A percentile compares a stretch with the other conserved stretches of the same genome.
Conservation (phyloP, 2,113 vertebrate genomes). For the Gorsachius goisagi region DNA sequence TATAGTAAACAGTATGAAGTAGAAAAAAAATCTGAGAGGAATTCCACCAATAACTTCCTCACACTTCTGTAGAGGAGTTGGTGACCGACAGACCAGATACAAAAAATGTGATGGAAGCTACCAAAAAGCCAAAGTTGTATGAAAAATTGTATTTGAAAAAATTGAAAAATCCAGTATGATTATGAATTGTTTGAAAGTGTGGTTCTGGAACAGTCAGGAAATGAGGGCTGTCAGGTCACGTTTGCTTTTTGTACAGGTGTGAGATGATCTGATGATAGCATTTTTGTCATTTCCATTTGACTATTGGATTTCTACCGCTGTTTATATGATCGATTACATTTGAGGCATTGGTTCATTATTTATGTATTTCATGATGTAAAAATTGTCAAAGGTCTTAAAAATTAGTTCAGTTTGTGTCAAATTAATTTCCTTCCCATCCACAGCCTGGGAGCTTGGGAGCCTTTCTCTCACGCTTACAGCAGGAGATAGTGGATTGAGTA, state of each 20-base stretch:
- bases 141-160: slow-evolving; percentile 65
- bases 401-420: neutral
- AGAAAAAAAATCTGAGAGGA: neutral
- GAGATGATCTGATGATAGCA: neutral
- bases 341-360: neutral
- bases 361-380: neutral
- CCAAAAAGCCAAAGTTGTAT: slow-evolving; percentile 73
- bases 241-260: neutral
- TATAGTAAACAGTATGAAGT: neutral
- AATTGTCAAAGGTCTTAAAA: neutral
- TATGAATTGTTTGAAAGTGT: neutral
- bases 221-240: neutral
- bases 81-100: slow-evolving; percentile 77
- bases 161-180: neutral
- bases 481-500: neutral
- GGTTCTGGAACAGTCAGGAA: neutral
- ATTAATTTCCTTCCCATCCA: neutral
- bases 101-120: slow-evolving; percentile 81
- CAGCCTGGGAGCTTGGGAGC: neutral
- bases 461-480: neutral
- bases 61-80: slow-evolving; percentile 66
- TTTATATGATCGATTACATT: neutral
- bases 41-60: neutral
- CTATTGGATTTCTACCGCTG: neutral
- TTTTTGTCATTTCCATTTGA: neutral